Conservation (phyloP, 2,797 vertebrate species). For the Simalia tracyae region DNA sequence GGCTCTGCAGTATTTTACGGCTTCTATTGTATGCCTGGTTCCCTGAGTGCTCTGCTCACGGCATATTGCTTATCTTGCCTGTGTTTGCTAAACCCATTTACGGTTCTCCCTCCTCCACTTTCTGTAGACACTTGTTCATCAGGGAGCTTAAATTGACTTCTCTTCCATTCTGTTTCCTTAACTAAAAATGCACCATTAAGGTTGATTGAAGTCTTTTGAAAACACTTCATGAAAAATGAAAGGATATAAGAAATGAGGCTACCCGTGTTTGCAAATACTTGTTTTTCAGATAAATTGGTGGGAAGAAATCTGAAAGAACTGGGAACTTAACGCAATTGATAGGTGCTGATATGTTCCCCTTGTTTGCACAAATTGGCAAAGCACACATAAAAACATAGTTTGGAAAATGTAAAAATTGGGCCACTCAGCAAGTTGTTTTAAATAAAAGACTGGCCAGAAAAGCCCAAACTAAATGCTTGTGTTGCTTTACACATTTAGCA, state of each 20-base stretch:
- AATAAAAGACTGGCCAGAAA: background rate
- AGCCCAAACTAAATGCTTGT: background rate
- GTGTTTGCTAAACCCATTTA: constrained; percentile 78
- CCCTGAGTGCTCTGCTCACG: constrained; percentile 69
- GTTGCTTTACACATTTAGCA: background rate
- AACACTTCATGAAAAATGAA: constrained; percentile 79
- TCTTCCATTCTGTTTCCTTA: constrained; percentile 79
- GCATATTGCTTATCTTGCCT: constrained; percentile 71
- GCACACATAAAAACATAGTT: constrained; percentile 41
- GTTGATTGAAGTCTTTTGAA: constrained; percentile 81
- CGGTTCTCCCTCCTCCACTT: constrained; percentile 64
- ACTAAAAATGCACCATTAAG: constrained; percentile 79
- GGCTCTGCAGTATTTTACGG: constrained; percentile 76
- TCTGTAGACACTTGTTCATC: constrained; percentile 73
- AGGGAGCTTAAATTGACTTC: constrained; percentile 81
- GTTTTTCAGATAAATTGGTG: constrained; percentile 74
- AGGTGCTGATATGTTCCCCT: constrained; percentile 57
- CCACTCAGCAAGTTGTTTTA: background rate
- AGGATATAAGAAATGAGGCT: constrained; percentile 74
- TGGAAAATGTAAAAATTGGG: constrained; percentile 14
- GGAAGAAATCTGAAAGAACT: constrained; percentile 78
- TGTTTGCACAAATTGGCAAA: constrained; percentile 42
- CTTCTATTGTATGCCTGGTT: constrained; percentile 76
- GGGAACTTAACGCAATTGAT: constrained; percentile 72
- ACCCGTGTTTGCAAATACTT: constrained; percentile 79